Conservation (phyloP, 2,797 vertebrate species). For the Neosilurus hyrtlii region DNA sequence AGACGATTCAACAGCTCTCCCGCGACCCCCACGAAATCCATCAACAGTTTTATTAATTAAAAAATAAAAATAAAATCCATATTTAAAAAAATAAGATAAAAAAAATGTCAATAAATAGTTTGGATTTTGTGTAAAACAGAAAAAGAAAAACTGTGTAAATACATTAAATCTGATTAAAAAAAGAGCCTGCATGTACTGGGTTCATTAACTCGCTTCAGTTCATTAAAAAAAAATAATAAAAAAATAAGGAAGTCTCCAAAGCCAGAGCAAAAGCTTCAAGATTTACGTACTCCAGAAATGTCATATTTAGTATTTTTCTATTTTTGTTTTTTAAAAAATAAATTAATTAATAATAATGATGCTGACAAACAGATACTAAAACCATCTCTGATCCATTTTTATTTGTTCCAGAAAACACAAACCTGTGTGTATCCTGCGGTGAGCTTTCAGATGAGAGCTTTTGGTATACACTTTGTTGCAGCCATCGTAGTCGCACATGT, state of each 20-base stretch:
- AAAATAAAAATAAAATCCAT: too few species aligned
- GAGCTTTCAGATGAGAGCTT: conserved; percentile 96
- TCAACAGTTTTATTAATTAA: too few species aligned
- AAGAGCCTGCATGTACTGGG: too few species aligned
- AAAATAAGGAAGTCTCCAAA: background rate
- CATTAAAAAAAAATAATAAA: too few species aligned
- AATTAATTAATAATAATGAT: background rate
- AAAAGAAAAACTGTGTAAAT: too few species aligned
- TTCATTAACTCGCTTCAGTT: too few species aligned
- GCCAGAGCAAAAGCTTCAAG: background rate
- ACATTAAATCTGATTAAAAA: too few species aligned
- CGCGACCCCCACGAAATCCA: too few species aligned
- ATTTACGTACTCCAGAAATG: background rate
- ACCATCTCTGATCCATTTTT: background rate
- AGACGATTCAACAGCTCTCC: too few species aligned
- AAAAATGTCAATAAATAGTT: too few species aligned
- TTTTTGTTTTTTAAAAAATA: background rate
- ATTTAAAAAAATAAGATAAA: too few species aligned
- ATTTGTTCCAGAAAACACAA: conserved; percentile 11
- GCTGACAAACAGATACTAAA: background rate
- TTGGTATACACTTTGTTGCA: conserved; percentile 98
- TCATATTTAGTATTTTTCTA: background rate
- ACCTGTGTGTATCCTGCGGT: conserved; percentile 96
- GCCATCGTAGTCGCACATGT: conserved; percentile 96
- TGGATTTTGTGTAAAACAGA: too few species aligned